Conservation (phyloP, 2,888 invertebrate genomes). For the Chydorus sphaericus region DNA sequence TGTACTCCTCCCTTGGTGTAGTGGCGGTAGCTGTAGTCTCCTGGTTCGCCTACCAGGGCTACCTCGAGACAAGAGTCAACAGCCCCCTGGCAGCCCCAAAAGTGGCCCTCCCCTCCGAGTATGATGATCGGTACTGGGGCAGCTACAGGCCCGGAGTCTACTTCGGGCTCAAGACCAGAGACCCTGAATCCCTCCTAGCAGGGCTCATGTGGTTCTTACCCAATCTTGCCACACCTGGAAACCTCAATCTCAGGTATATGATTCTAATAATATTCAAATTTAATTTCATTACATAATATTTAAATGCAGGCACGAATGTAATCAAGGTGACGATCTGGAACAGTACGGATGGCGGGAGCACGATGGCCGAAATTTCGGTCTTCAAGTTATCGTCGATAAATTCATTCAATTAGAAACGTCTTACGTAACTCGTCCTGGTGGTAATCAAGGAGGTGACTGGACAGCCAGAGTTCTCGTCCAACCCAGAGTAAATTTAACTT, state of each 20-base stretch:
- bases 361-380: slow-evolving; percentile 81
- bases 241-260: slow-evolving; percentile 55
- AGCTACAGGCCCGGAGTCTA: slow-evolving; percentile 76
- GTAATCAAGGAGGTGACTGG: slow-evolving; percentile 82
- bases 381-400: slow-evolving; percentile 72
- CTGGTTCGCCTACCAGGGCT: slow-evolving; percentile 63
- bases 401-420: slow-evolving; percentile 63
- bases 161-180: slow-evolving; percentile 78
- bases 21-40: slow-evolving; percentile 45
- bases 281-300: neutral
- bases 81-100: slow-evolving; percentile 67
- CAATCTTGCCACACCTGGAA: slow-evolving; percentile 44
- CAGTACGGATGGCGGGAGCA: slow-evolving; percentile 83
- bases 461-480: slow-evolving; percentile 61
- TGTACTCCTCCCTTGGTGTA: slow-evolving; percentile 19
- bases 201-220: slow-evolving; percentile 96
- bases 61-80: slow-evolving; percentile 73
- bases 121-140: slow-evolving; percentile 81
- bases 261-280: neutral
- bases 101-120: slow-evolving; percentile 51
- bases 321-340: slow-evolving; percentile 65
- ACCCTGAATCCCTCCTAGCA: slow-evolving; percentile 72
- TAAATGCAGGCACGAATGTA: slow-evolving; percentile 69
- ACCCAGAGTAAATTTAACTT: slow-evolving; percentile 31
- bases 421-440: slow-evolving; percentile 71